Percentiles rank a stretch among this genome's conserved stretches.
Evolutionary conservation across 2,888 invertebrate genomes (phyloP).

Genomic region (Apeira syringaria): DNA sequence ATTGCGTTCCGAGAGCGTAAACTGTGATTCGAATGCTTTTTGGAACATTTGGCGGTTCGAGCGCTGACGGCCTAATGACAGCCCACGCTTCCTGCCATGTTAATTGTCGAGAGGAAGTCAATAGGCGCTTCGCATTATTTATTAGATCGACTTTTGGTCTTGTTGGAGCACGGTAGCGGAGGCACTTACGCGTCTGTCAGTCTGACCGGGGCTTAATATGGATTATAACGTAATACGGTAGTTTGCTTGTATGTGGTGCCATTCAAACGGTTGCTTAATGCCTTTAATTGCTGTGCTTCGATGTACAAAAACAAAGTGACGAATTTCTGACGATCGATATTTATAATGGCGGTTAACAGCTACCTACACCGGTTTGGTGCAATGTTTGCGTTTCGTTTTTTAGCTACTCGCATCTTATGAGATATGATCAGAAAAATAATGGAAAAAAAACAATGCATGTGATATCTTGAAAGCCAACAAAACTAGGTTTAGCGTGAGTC

Average conservation of each 20-base stretch:
- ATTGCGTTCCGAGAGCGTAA: conserved; percentile 63
- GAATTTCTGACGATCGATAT: conserved; percentile 40
- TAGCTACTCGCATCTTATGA: conserved; percentile 24
- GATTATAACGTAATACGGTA: conserved; percentile 82
- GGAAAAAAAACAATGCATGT: conserved; percentile 1
- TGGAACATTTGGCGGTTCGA: conserved; percentile 74
- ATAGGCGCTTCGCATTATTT: conserved; percentile 74
- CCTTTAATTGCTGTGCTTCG: conserved; percentile 61
- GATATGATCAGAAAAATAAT: conserved; percentile 20
- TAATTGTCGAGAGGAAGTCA: conserved; percentile 77
- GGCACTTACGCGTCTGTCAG: conserved; percentile 77
- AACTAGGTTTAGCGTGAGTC: too few species aligned
- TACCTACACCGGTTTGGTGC: conserved; percentile 32
- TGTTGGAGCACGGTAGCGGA: conserved; percentile 61
- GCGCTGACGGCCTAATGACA: conserved; percentile 80
- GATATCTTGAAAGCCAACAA: too few species aligned
- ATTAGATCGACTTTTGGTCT: conserved; percentile 69
- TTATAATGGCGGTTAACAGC: conserved; percentile 36
- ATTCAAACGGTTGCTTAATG: conserved; percentile 68
- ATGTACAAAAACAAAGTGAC: conserved; percentile 46
- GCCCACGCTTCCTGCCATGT: conserved; percentile 76
- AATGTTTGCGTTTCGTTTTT: conserved; percentile 30
- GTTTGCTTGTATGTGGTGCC: conserved; percentile 67
- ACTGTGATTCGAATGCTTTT: conserved; percentile 73
- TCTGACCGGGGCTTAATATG: conserved; percentile 63